Evolutionary conservation across 2,888 invertebrate genomes (phyloP), one percentile per base, ranked within the genome.

Genomic region (Lysandra coridon): DNA sequence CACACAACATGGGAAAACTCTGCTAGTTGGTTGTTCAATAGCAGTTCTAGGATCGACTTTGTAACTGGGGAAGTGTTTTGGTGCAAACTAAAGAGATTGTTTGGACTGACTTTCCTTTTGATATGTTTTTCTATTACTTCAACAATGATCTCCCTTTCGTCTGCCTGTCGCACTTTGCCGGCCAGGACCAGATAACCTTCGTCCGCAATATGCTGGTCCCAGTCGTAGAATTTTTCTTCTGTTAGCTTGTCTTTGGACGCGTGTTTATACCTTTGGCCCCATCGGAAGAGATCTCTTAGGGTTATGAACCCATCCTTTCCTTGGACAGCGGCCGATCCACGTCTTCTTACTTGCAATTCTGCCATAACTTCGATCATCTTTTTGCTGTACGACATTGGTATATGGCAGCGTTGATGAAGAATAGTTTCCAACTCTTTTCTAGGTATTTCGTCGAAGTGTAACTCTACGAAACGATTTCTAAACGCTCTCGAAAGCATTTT

Each of bases 401-500:
- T 96, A 60, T 96, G 95, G 89, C 99, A 99, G 82, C 98, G 95
- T 88, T 97, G 95, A 84, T 99, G 97, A 75, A 99, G 94, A 88
- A 99, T 99, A 0, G 95, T 96, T 90, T 98, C 97, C 80, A 99
- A 91, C 88, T 99, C 99, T 0, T 91, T 89, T 17, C 97, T 95
- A 0, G 99, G 99, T 86, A 99, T 98, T 88, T 99, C 98, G 86
- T 98, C 97, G 88, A 99, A 99, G 90, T 99, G 99, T 4, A 99
- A 93, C 89, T 99, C 99, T 7, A 99, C 98, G 89, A 99, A 99
- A 83, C 99, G 96, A 89, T 99, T 99, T 85, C 99, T 96, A 87
- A 99, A 99, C 0, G 99, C 99, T 83, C 99, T 95, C 0, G 99
- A 99, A 5, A 99, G 91, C 90, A 98, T 97, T 95, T 99, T 99